A percentile compares a stretch with the other conserved stretches of the same genome.
Evolutionary conservation across 1,140 invertebrate genomes (phyloP).

Genomic region (Philopotamus ludificatus): DNA sequence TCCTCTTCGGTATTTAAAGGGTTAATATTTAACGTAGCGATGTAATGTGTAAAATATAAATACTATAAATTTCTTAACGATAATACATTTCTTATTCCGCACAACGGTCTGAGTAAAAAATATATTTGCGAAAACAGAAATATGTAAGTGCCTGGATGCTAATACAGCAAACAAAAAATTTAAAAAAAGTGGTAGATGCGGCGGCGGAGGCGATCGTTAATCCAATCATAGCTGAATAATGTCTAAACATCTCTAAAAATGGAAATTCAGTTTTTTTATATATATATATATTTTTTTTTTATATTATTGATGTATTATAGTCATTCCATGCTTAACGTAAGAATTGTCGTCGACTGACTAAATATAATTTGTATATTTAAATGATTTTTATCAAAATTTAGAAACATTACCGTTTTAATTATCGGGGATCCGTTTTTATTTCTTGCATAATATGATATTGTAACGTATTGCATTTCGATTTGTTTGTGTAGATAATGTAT

Average conservation of each 20-base stretch:
- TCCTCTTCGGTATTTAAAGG: too few relatives aligned
- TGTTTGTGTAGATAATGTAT: not conserved
- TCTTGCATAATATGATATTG: not conserved
- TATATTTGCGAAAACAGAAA: not conserved
- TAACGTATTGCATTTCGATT: not conserved
- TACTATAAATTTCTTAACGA: too few relatives aligned
- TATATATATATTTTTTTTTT: not conserved
- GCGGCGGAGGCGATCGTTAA: too few relatives aligned
- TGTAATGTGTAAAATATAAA: too few relatives aligned
- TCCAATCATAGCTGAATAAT: too few relatives aligned
- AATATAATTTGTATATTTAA: conserved; percentile 26
- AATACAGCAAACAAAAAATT: not conserved
- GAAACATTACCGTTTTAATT: not conserved
- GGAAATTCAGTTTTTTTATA: not conserved
- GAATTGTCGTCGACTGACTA: conserved; percentile 20
- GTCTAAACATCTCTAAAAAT: too few relatives aligned
- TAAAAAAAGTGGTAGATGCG: not conserved
- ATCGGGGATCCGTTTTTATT: not conserved
- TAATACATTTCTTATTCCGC: too few relatives aligned
- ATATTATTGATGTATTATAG: too few relatives aligned
- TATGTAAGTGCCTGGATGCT: not conserved
- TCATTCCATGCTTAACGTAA: conserved; percentile 3
- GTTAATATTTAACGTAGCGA: too few relatives aligned
- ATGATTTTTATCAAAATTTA: conserved; percentile 3
- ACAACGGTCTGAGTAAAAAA: too few relatives aligned